phyloP scores from a whole-genome alignment of 2,888 invertebrate species.

The Blastobasis adustella region DNA sequence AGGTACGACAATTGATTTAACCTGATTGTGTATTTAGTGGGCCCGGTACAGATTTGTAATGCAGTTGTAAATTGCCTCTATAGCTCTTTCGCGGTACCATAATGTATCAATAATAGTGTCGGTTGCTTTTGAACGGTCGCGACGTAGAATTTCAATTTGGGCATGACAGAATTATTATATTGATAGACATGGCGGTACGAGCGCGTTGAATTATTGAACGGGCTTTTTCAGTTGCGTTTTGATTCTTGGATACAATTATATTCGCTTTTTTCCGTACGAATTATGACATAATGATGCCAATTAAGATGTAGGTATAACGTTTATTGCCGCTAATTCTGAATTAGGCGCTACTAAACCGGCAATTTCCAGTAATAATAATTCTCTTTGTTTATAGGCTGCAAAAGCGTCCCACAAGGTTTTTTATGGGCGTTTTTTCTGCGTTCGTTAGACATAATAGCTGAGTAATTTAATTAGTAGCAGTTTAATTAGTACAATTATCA shows the following conservation, averaged over 20 bases:
- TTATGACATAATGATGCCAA: constrained; percentile 33
- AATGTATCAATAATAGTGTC: constrained; percentile 71
- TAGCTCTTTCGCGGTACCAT: constrained; percentile 63
- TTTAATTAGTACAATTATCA: too few relatives aligned
- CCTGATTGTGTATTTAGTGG: constrained; percentile 67
- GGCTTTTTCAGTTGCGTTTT: constrained; percentile 12
- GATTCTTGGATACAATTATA: constrained; percentile 18
- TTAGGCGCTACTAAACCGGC: constrained; percentile 2
- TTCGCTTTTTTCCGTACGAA: constrained; percentile 25
- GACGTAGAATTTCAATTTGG: constrained; percentile 67
- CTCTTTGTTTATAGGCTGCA: neutral
- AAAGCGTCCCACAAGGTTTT: neutral
- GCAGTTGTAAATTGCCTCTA: constrained; percentile 68
- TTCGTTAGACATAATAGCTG: too few relatives aligned
- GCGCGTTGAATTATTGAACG: constrained; percentile 59
- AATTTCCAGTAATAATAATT: neutral
- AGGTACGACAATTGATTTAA: constrained; percentile 57
- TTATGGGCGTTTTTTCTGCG: too few relatives aligned
- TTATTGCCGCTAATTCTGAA: constrained; percentile 5
- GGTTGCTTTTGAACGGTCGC: constrained; percentile 40
- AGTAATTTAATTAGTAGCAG: too few relatives aligned
- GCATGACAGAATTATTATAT: constrained; percentile 72
- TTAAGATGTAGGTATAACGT: constrained; percentile 23
- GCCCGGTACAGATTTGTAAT: constrained; percentile 67
- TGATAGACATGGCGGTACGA: constrained; percentile 54